Conservation (phyloP, 2,797 vertebrate genomes). For the Takifugu rubripes region DNA sequence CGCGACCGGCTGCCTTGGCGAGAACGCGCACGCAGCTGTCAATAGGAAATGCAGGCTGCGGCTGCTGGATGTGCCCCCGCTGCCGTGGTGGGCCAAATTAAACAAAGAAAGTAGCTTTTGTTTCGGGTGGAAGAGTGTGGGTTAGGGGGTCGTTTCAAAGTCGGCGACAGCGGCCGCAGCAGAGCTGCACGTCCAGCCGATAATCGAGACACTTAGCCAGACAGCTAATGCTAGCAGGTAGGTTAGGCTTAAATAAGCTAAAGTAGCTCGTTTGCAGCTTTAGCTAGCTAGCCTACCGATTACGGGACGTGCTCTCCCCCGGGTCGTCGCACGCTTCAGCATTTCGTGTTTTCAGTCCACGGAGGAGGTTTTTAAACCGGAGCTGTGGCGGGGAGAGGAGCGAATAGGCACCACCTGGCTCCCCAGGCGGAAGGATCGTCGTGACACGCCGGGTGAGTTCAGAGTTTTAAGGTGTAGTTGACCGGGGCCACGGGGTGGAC, state of each 20-base stretch:
- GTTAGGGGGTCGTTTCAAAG: neutral
- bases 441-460: slow-evolving; percentile 75
- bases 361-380: slow-evolving; percentile 38
- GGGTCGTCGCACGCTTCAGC: slow-evolving; percentile 11
- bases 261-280: slow-evolving; percentile 23
- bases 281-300: neutral
- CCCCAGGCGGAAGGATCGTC: slow-evolving; percentile 64
- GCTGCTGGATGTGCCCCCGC: slow-evolving; percentile 40
- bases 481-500: slow-evolving; percentile 32
- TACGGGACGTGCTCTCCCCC: slow-evolving; percentile 41
- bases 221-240: slow-evolving; percentile 49
- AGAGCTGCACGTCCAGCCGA: slow-evolving; percentile 10
- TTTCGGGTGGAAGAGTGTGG: slow-evolving; percentile 14
- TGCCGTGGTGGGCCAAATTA: slow-evolving; percentile 22
- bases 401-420: slow-evolving; percentile 61
- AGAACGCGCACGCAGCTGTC: slow-evolving; percentile 74
- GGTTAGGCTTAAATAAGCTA: slow-evolving; percentile 48
- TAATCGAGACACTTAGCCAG: slow-evolving; percentile 16
- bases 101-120: slow-evolving; percentile 15
- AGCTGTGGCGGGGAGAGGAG: slow-evolving; percentile 73
- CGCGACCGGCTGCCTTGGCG: slow-evolving; percentile 26
- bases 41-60: slow-evolving; percentile 74
- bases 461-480: slow-evolving; percentile 27
- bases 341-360: slow-evolving; percentile 3
- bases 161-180: neutral